A percentile compares a stretch with the other conserved stretches of the same genome.
phyloP scores from a whole-genome alignment of 2,113 vertebrate species.

The Ibidorhyncha struthersii region DNA sequence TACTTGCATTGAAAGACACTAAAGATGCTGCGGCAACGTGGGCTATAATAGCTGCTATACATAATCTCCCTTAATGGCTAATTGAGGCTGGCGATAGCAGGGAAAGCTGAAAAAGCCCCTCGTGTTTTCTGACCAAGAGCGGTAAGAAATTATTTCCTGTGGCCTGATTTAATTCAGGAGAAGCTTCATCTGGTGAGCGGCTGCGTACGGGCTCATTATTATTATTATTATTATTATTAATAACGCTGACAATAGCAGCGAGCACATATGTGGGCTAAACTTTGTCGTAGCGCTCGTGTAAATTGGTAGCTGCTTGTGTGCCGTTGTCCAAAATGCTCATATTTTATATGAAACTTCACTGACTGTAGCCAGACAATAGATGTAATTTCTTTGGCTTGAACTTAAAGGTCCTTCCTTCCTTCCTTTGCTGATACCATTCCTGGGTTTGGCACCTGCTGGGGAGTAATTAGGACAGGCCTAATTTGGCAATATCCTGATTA shows the following conservation, averaged over 20 bases:
- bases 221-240: not conserved
- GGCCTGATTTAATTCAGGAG: not conserved
- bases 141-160: not conserved
- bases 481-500: slow-evolving; percentile 77
- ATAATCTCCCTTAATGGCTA: not conserved
- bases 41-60: not conserved
- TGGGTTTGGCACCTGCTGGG: slow-evolving; percentile 73
- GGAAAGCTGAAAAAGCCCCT: not conserved
- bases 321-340: not conserved
- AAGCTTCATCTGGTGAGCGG: not conserved
- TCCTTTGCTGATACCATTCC: slow-evolving; percentile 59
- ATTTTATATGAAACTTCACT: not conserved
- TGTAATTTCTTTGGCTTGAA: slow-evolving; percentile 56
- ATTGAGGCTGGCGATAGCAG: not conserved
- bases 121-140: not conserved
- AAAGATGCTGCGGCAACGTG: not conserved
- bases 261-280: not conserved
- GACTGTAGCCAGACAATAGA: slow-evolving; percentile 10
- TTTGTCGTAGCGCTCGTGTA: not conserved
- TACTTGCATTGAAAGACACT: not conserved
- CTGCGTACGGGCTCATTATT: not conserved
- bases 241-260: not conserved
- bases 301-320: not conserved
- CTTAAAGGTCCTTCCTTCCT: slow-evolving; percentile 42
- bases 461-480: slow-evolving; percentile 76